phyloP scores from a whole-genome alignment of 2,113 vertebrate species.

The Genyomyrus donnyi region DNA sequence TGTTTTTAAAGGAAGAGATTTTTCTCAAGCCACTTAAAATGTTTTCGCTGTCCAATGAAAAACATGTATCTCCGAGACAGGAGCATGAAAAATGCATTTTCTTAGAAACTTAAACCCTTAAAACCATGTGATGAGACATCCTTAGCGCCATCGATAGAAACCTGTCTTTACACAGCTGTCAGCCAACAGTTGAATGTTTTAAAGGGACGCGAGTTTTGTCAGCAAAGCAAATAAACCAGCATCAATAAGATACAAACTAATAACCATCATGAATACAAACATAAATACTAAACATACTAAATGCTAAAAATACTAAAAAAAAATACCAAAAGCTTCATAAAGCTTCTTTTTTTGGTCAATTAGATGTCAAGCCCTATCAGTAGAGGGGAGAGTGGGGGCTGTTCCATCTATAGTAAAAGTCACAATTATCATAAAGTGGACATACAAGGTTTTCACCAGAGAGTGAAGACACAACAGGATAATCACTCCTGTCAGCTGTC shows the following conservation, averaged over 20 bases:
- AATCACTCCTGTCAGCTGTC: neutral
- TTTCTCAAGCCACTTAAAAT: neutral
- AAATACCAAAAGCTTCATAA: neutral
- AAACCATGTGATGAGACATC: neutral
- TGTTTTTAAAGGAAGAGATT: neutral
- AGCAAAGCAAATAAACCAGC: neutral
- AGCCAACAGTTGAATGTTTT: neutral
- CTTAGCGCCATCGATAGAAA: neutral
- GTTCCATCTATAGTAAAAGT: neutral
- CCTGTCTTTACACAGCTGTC: neutral
- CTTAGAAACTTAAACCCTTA: neutral
- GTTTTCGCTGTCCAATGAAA: neutral
- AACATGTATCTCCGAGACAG: neutral
- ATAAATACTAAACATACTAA: neutral
- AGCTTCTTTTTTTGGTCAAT: neutral
- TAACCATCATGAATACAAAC: neutral
- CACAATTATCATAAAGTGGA: neutral
- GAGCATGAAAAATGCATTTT: neutral
- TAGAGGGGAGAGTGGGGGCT: neutral
- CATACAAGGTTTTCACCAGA: neutral
- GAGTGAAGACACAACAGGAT: neutral
- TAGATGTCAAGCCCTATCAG: neutral
- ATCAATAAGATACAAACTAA: neutral
- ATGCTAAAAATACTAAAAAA: too few species aligned
- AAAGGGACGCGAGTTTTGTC: neutral